Percentiles rank a stretch among this genome's conserved stretches.
Conservation (phyloP, 2,113 vertebrate species). For the Anolis sagrei region DNA sequence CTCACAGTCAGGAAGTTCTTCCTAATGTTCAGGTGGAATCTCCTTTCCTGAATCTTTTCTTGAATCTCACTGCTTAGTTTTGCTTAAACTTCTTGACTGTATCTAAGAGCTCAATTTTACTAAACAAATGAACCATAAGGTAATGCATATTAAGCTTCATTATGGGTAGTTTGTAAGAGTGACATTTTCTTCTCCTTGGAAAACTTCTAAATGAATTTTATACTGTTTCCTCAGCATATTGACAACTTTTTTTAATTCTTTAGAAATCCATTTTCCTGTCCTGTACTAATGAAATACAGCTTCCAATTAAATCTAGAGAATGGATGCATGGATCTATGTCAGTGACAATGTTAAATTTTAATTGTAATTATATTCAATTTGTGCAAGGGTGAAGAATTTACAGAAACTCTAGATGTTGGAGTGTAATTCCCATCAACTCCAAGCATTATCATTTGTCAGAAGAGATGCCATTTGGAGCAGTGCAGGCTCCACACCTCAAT, state of each 20-base stretch:
- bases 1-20: too few species aligned
- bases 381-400: too few species aligned
- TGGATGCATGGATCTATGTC: neutral
- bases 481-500: too few species aligned
- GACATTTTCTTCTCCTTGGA: slow-evolving; percentile 34
- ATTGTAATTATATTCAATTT: too few species aligned
- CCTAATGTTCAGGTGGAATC: too few species aligned
- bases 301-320: neutral
- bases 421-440: too few species aligned
- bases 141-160: slow-evolving; percentile 27
- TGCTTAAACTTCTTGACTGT: neutral
- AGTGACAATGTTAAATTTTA: neutral
- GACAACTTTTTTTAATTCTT: slow-evolving; percentile 39
- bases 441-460: too few species aligned
- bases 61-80: neutral
- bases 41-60: too few species aligned
- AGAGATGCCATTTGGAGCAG: too few species aligned
- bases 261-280: slow-evolving; percentile 46
- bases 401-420: too few species aligned
- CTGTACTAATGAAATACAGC: neutral
- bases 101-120: slow-evolving; percentile 40
- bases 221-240: slow-evolving; percentile 48
- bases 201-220: slow-evolving; percentile 27
- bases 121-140: slow-evolving; percentile 10
- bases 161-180: slow-evolving; percentile 36